Base-by-base conservation (phyloP, 2,888 invertebrate genomes). In the Creontiades dilutus region DNA sequence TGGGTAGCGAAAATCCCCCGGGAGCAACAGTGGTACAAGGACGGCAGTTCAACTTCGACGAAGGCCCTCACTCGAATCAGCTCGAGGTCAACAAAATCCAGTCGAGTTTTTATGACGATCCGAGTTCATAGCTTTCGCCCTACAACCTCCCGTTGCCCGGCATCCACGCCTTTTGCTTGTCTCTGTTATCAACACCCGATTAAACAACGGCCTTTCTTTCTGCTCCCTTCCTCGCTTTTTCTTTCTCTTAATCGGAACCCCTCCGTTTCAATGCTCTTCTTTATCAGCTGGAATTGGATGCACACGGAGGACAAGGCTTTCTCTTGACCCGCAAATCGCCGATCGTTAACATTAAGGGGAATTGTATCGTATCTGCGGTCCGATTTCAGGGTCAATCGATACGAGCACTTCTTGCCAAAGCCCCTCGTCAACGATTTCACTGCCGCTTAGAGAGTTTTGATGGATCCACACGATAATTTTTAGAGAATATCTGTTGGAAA, bases 101-200 rank as follows among this genome's bases (percentile, higher is more conserved):
- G 61, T 61, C 61, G 61, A 61, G 61, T 19, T 61, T 61, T 23
- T 68, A 68, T 68, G 68, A 68, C 68, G 68, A 68, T 27, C 23
- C 68, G 68, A 68, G 68, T 68, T 68, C 68, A 23, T 68, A 68
- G 68, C 68, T 68, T 12, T 68, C 27, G 68, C 68, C 68, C 27
- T 12, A 23, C 68, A 12, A 68, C 19, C 68, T n/a, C 57, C n/a
- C 16, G 57, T 57, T 16, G 57, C 57, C 16, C 16, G 7, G 16
- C 52, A 52, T 52, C 52, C 61, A 61, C 19, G 61, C 16, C 61
- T 61, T 61, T 19, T 3, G 9, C 16, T 11, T 19, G 61, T 19
- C 61, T 61, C 68, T 68, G 68, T 68, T 68, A 23, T 23, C 27
- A 68, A 23, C 68, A 23, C 13, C 19, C 57, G 57, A 5, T 57